These are phyloP conservation scores for Parasteatoda tepidariorum DNA, from an alignment of 1,140 invertebrate genomes.

Conservation along the genomic window DNA sequence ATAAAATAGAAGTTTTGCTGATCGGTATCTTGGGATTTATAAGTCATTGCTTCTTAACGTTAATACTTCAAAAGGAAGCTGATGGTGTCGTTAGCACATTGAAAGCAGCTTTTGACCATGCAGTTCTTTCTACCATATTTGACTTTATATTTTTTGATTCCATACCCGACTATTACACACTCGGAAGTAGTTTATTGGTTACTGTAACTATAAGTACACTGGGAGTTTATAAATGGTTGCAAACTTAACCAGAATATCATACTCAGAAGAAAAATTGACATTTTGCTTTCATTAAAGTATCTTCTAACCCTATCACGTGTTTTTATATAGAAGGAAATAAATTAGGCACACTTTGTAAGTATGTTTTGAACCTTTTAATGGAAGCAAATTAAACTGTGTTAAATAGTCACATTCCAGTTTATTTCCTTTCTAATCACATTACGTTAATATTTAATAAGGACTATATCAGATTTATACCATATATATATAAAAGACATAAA, in stretches of 20 bases:
- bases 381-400: too few relatives aligned
- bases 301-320: too few relatives aligned
- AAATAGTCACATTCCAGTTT: too few relatives aligned
- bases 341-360: too few relatives aligned
- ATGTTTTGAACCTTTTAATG: too few relatives aligned
- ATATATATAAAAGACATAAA: too few relatives aligned
- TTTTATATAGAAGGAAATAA: too few relatives aligned
- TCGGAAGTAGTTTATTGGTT: constrained; percentile 84
- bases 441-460: too few relatives aligned
- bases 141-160: constrained; percentile 83
- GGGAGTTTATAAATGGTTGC: constrained; percentile 85
- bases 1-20: constrained; percentile 75
- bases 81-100: constrained; percentile 91
- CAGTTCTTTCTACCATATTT: constrained; percentile 91
- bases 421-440: too few relatives aligned
- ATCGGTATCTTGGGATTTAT: constrained; percentile 87
- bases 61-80: constrained; percentile 88
- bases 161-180: constrained; percentile 83
- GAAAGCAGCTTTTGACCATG: constrained; percentile 82
- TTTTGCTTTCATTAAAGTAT: too few relatives aligned
- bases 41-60: constrained; percentile 86
- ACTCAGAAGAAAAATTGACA: constrained; percentile 26
- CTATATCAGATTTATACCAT: too few relatives aligned
- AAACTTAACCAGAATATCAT: constrained; percentile 70
- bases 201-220: constrained; percentile 85